Percentiles rank a stretch among this genome's conserved stretches.
These are phyloP conservation scores for Epicauta chinensis DNA, from an alignment of 1,140 invertebrate species.

Conservation along the genomic window DNA sequence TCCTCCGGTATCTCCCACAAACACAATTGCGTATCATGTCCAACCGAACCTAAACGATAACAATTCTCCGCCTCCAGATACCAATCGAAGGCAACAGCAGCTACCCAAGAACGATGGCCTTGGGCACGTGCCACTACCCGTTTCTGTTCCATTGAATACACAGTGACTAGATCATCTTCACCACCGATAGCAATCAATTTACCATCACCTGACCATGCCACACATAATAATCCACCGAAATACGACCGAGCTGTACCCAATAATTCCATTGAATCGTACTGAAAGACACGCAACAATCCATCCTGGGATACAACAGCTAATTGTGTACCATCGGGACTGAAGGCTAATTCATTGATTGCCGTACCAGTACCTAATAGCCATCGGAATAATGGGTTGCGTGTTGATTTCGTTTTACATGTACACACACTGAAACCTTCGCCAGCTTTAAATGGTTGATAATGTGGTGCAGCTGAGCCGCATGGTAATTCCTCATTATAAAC, in stretches of 20 bases:
- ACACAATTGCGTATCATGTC: conserved; percentile 96
- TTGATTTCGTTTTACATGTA: conserved; percentile 94
- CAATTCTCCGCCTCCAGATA: conserved; percentile 37
- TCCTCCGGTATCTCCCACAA: conserved; percentile 99
- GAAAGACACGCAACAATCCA: conserved; percentile 93
- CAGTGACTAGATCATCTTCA: conserved; percentile 96
- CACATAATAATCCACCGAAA: conserved; percentile 93
- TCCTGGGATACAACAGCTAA: conserved; percentile 93
- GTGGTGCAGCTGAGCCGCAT: conserved; percentile 75
- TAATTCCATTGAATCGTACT: conserved; percentile 95
- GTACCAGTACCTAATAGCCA: conserved; percentile 46
- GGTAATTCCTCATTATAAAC: conserved; percentile 94
- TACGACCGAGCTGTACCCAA: conserved; percentile 88
- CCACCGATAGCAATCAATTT: conserved; percentile 94
- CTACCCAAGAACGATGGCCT: conserved; percentile 94
- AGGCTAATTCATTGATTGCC: conserved; percentile 95
- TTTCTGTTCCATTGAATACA: conserved; percentile 92
- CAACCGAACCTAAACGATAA: conserved; percentile 59
- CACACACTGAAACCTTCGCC: conserved; percentile 91
- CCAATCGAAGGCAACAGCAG: conserved; percentile 92
- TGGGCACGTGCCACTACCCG: conserved; percentile 93
- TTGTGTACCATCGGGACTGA: conserved; percentile 90
- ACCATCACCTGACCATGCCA: conserved; percentile 97
- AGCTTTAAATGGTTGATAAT: conserved; percentile 93
- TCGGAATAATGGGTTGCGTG: conserved; percentile 86